Percentiles rank a stretch among this genome's conserved stretches.
These are phyloP conservation scores for Salmo trutta DNA, from an alignment of 2,797 vertebrate species.

Conservation along the genomic window DNA sequence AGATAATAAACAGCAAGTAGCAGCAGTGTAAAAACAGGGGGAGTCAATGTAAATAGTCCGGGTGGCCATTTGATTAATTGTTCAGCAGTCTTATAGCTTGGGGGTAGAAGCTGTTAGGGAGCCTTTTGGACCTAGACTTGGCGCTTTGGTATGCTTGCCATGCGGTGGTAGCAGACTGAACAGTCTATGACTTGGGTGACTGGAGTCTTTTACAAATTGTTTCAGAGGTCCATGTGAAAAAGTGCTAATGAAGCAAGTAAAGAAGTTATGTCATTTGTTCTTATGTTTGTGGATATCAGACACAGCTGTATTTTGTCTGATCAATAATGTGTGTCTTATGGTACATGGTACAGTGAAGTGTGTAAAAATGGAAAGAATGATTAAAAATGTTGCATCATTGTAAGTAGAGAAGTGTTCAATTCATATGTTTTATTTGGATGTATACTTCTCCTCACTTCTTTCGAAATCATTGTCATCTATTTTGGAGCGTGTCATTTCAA, in stretches of 20 bases:
- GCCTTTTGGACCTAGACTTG: too few relatives aligned
- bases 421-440: background rate
- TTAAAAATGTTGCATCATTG: background rate
- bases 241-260: background rate
- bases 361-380: background rate
- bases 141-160: too few relatives aligned
- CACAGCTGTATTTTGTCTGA: background rate
- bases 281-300: background rate
- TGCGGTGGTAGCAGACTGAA: too few relatives aligned
- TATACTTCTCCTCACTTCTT: background rate
- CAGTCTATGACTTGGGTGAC: too few relatives aligned
- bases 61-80: too few relatives aligned
- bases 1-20: too few relatives aligned
- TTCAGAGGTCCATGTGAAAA: constrained; percentile 12
- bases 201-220: constrained; percentile 3
- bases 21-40: too few relatives aligned
- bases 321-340: background rate
- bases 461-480: constrained; percentile 19
- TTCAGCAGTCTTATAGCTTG: too few relatives aligned
- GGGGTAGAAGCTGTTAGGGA: background rate
- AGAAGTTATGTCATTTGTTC: background rate
- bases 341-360: background rate
- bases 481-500: constrained; percentile 63
- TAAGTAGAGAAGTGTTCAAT: background rate
- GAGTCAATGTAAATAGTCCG: too few relatives aligned